Conservation (phyloP, 64 coral and sea anemone genomes). For the Montipora cactus region DNA sequence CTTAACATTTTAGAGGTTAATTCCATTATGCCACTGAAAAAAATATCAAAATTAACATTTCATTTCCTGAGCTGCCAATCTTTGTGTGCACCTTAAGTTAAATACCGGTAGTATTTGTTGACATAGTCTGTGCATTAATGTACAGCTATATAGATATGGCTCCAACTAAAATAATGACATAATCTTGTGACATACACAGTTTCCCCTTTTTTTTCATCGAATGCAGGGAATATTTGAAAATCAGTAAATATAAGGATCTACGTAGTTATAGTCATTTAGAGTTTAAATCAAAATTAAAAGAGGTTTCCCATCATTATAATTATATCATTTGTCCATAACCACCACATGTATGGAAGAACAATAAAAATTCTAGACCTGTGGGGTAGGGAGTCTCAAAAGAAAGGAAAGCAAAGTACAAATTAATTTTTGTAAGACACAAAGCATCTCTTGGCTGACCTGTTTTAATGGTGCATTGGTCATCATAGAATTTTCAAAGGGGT, state of each 20-base stretch:
- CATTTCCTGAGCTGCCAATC: neutral
- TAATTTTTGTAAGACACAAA: neutral
- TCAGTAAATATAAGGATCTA: neutral
- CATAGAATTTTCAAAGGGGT: constrained; percentile 3
- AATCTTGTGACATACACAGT: neutral
- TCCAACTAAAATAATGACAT: neutral
- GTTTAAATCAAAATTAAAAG: neutral
- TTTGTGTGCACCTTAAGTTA: neutral
- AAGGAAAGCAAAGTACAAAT: neutral
- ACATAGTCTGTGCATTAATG: neutral
- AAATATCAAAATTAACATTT: neutral
- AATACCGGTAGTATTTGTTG: neutral
- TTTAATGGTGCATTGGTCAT: neutral
- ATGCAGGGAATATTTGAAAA: neutral
- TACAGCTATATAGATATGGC: neutral
- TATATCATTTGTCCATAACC: neutral
- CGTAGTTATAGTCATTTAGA: neutral
- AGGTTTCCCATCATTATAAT: neutral
- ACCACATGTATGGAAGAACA: neutral
- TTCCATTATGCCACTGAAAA: neutral
- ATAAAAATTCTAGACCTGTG: neutral
- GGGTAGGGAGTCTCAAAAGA: neutral
- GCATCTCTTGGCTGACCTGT: neutral
- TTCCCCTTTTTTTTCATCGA: neutral
- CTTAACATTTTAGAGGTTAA: too few relatives aligned